Percentiles rank a stretch among this genome's conserved stretches.
phyloP scores from a whole-genome alignment of 2,888 invertebrate species.

The Drosophila hawaiiensis region DNA sequence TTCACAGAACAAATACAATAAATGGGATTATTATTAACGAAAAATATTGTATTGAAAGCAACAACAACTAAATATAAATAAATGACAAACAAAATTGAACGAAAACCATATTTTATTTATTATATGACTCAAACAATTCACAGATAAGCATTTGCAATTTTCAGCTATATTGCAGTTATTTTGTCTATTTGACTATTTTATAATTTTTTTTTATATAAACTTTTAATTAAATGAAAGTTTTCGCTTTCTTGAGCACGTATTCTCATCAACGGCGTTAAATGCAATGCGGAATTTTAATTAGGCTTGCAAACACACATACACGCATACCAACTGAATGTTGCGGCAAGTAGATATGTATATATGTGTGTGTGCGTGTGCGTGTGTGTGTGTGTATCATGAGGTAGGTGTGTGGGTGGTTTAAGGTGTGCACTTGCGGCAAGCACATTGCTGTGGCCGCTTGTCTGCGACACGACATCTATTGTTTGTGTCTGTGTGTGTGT shows the following conservation, averaged over 20 bases:
- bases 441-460: conserved; percentile 5
- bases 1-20: conserved; percentile 45
- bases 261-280: conserved; percentile 77
- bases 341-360: conserved; percentile 4
- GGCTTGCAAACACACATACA: conserved; percentile 49
- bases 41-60: conserved; percentile 57
- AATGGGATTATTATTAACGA: conserved; percentile 52
- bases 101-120: background rate
- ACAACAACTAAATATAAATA: conserved; percentile 52
- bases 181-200: background rate
- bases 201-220: conserved; percentile 31
- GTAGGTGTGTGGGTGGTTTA: background rate
- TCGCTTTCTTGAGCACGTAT: conserved; percentile 75
- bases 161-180: conserved; percentile 18
- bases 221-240: conserved; percentile 79
- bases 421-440: conserved; percentile 7
- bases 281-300: conserved; percentile 80
- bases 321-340: conserved; percentile 14
- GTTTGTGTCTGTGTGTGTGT: background rate
- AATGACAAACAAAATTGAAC: conserved; percentile 43
- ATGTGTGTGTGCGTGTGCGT: background rate
- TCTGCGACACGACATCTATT: background rate
- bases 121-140: background rate
- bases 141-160: conserved; percentile 3
- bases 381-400: background rate